These are phyloP conservation scores for Tyrophagus putrescentiae DNA, from an alignment of 1,140 invertebrate species.

Conservation along the genomic window DNA sequence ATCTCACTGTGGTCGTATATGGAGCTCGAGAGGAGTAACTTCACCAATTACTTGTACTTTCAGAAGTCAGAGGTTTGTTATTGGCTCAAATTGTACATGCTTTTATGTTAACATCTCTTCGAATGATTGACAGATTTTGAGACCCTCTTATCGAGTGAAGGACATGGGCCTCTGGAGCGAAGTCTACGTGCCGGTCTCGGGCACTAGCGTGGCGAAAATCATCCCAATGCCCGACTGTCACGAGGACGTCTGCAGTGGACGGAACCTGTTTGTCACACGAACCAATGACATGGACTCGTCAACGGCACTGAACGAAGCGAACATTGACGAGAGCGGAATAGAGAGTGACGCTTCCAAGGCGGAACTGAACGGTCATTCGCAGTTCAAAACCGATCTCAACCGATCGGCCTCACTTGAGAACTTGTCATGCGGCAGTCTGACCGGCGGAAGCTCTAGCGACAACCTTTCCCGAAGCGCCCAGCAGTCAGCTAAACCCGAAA, in stretches of 20 bases:
- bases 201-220: neutral
- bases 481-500: neutral
- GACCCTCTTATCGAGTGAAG: slow-evolving; percentile 65
- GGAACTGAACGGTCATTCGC: slow-evolving; percentile 7
- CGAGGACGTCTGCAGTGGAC: neutral
- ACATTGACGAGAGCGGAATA: neutral
- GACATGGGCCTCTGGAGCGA: slow-evolving; percentile 67
- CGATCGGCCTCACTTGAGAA: slow-evolving; percentile 10
- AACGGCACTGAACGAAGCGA: neutral
- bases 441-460: neutral
- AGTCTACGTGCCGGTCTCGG: slow-evolving; percentile 48
- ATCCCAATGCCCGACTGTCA: neutral
- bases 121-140: slow-evolving; percentile 1
- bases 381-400: slow-evolving; percentile 13
- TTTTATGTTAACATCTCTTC: slow-evolving; percentile 10
- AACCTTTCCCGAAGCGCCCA: neutral
- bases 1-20: slow-evolving; percentile 79
- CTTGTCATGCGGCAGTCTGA: neutral
- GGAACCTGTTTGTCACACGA: neutral
- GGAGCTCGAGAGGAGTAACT: slow-evolving; percentile 45
- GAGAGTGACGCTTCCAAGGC: neutral
- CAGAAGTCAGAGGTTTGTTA: slow-evolving; percentile 31
- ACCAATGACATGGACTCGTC: neutral
- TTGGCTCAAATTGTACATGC: neutral
- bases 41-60: slow-evolving; percentile 69